phyloP scores from a whole-genome alignment of 1,140 invertebrate species.

The Nasonia longicornis region DNA sequence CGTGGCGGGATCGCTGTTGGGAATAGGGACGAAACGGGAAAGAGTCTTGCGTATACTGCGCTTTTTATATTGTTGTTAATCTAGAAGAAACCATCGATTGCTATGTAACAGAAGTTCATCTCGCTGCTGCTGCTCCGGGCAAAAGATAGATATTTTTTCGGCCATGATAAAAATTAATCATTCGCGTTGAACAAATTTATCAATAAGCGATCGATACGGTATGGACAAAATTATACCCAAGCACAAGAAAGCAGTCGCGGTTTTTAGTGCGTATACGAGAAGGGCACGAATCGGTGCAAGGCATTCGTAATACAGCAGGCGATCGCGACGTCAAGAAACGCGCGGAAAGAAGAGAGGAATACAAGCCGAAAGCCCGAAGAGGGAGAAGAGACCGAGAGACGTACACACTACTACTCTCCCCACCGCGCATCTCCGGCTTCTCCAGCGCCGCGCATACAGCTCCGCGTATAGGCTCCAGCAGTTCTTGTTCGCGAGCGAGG shows the following conservation, averaged over 20 bases:
- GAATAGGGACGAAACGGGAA: background rate
- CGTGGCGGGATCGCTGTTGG: constrained; percentile 5
- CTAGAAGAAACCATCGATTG: too few relatives aligned
- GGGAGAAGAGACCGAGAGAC: background rate
- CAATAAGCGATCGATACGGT: background rate
- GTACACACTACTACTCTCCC: background rate
- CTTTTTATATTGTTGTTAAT: background rate
- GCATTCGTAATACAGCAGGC: too few relatives aligned
- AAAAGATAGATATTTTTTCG: too few relatives aligned
- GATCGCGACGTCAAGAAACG: background rate
- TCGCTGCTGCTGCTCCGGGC: too few relatives aligned
- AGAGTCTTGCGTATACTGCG: background rate
- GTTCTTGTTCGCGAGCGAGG: constrained; percentile 48
- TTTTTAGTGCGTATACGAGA: too few relatives aligned
- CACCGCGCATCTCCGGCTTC: background rate
- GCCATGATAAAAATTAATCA: background rate
- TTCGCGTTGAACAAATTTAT: background rate
- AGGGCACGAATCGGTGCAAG: too few relatives aligned
- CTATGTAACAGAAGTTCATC: too few relatives aligned
- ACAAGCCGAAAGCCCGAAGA: background rate
- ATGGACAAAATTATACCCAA: too few relatives aligned
- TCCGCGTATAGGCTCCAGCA: background rate
- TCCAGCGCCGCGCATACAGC: background rate
- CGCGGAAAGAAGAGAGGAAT: constrained; percentile 28
- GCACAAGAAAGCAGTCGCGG: too few relatives aligned